Conservation (phyloP, 2,113 vertebrate species). For the Fulica atra region DNA sequence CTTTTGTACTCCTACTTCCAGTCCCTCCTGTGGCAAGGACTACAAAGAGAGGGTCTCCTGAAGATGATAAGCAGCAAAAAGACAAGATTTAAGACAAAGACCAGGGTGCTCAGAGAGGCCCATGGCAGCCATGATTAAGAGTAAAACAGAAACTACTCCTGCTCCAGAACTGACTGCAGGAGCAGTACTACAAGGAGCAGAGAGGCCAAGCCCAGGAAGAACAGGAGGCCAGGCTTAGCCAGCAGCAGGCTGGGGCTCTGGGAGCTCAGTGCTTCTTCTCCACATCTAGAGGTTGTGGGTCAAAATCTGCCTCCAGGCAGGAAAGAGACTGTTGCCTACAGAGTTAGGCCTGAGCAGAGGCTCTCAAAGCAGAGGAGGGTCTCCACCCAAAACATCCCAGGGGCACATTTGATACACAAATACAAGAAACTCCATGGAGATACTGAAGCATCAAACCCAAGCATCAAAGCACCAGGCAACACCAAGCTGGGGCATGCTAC, state of each 20-base stretch:
- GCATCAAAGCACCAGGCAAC: neutral
- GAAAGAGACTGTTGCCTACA: neutral
- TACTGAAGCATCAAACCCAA: neutral
- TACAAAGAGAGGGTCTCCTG: neutral
- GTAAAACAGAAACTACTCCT: neutral
- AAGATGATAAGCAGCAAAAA: neutral
- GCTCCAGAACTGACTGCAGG: neutral
- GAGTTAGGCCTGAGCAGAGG: neutral
- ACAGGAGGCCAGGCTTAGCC: neutral
- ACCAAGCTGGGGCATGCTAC: neutral
- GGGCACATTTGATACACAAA: neutral
- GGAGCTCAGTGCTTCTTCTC: neutral
- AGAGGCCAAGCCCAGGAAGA: neutral
- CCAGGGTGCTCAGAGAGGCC: neutral
- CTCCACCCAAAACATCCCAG: neutral
- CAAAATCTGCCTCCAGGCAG: neutral
- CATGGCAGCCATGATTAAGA: neutral
- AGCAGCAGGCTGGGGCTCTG: neutral
- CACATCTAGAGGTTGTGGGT: neutral
- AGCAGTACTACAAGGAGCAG: neutral
- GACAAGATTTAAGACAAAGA: neutral
- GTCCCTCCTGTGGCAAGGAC: neutral
- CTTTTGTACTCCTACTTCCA: neutral
- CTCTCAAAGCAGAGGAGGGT: neutral
- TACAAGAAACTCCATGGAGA: neutral